Evolutionary conservation across 2,797 vertebrate genomes (phyloP).

Genomic region (Eulemur albifrons): DNA sequence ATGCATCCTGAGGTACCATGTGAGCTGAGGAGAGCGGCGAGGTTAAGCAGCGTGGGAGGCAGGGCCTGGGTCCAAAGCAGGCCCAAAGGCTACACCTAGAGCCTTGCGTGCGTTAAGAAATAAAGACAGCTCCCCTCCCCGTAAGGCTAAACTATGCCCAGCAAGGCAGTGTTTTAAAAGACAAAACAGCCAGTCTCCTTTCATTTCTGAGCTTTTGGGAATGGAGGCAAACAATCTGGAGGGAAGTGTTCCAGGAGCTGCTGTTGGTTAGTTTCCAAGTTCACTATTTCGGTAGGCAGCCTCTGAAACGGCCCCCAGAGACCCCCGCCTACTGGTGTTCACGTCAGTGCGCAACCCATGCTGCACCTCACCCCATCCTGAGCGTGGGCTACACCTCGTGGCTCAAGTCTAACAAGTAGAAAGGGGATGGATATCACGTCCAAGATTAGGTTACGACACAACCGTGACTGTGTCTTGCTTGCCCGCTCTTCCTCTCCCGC

Average conservation of each 20-base stretch:
- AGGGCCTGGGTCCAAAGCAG: not conserved
- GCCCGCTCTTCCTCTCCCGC: not conserved
- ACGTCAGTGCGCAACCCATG: not conserved
- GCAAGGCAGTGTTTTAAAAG: not conserved
- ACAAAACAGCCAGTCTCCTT: not conserved
- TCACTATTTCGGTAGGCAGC: not conserved
- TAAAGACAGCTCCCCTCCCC: not conserved
- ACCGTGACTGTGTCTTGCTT: not conserved
- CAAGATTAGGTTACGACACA: not conserved
- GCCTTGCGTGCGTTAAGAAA: not conserved
- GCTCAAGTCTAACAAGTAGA: not conserved
- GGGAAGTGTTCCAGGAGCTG: not conserved
- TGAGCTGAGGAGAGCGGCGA: fast-evolving
- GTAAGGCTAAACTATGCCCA: not conserved
- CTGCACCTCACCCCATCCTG: not conserved
- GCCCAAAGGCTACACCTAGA: not conserved
- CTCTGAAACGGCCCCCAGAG: not conserved
- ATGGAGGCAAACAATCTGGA: not conserved
- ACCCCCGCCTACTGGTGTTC: not conserved
- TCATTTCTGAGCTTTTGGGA: not conserved
- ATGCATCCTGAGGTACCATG: not conserved
- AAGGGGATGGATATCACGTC: not conserved
- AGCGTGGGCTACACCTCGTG: not conserved
- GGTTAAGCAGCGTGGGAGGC: not conserved
- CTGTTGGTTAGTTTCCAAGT: not conserved